Percentiles rank a stretch among this genome's conserved stretches.
Evolutionary conservation across 2,888 invertebrate genomes (phyloP).

Genomic region (Polylopha cassiicola): DNA sequence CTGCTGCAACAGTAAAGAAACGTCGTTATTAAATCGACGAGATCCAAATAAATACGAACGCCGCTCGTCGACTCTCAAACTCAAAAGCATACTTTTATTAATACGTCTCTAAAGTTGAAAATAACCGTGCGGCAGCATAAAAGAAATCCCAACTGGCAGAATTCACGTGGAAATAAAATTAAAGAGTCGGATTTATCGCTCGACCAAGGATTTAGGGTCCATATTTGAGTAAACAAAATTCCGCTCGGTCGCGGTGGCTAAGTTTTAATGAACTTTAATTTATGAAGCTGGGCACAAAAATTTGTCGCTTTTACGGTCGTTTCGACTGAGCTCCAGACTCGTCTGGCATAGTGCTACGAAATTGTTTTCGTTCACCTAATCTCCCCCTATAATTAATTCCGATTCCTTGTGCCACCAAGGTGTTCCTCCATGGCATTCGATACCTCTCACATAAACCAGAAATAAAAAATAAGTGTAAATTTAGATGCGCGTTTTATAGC

Average conservation of each 20-base stretch:
- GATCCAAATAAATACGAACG: slow-evolving; percentile 30
- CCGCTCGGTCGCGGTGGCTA: slow-evolving; percentile 36
- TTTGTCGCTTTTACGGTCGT: slow-evolving; percentile 62
- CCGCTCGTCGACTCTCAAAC: slow-evolving; percentile 23
- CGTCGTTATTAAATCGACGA: slow-evolving; percentile 32
- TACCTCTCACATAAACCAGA: slow-evolving; percentile 17
- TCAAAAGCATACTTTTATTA: slow-evolving; percentile 41
- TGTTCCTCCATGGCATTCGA: slow-evolving; percentile 3
- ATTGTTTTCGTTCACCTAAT: slow-evolving; percentile 59
- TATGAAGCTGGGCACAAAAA: slow-evolving; percentile 53
- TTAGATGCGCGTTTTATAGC: slow-evolving; percentile 19
- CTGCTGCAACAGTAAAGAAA: slow-evolving; percentile 28
- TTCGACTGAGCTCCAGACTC: slow-evolving; percentile 48
- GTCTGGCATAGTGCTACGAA: slow-evolving; percentile 46
- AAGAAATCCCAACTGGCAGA: slow-evolving; percentile 45
- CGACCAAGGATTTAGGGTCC: slow-evolving; percentile 39
- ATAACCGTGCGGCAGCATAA: slow-evolving; percentile 42
- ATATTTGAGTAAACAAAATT: slow-evolving; percentile 48
- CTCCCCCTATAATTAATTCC: slow-evolving; percentile 48
- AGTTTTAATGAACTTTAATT: slow-evolving; percentile 69
- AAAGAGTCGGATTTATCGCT: slow-evolving; percentile 37
- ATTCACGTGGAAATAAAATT: slow-evolving; percentile 44
- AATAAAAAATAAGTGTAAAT: slow-evolving; percentile 16
- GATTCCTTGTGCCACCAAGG: slow-evolving; percentile 36
- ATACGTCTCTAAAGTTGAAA: slow-evolving; percentile 44